Percentiles rank a stretch among this genome's conserved stretches.
Conservation (phyloP, 2,113 vertebrate species). For the Parus major region DNA sequence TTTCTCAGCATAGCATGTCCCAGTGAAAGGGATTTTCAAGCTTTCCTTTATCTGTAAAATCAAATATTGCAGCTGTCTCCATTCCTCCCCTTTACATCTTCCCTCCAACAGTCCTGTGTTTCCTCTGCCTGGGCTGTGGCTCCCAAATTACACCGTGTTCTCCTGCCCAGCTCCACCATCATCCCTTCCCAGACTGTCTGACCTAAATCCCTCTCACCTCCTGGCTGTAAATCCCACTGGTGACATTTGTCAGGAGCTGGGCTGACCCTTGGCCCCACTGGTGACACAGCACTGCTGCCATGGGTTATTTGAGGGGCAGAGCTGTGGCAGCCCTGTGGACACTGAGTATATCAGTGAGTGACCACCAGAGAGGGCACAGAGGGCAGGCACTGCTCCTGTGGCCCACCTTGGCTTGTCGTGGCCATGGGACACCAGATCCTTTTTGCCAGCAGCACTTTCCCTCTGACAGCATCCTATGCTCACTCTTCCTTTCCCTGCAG, state of each 20-base stretch:
- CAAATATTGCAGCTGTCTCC: background rate
- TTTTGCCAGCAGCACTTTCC: background rate
- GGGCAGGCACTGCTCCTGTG: background rate
- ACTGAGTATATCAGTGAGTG: background rate
- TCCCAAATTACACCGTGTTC: background rate
- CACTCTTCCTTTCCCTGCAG: fast-evolving
- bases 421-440: background rate
- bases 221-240: background rate
- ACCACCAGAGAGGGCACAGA: fast-evolving
- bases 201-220: conserved; percentile 23
- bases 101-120: background rate
- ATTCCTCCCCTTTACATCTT: background rate
- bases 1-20: background rate
- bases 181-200: background rate
- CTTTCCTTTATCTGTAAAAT: background rate
- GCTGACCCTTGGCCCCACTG: background rate
- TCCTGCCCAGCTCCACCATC: background rate
- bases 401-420: fast-evolving
- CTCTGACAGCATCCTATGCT: fast-evolving
- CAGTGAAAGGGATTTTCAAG: background rate
- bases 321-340: background rate
- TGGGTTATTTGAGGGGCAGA: background rate
- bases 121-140: background rate
- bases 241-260: background rate
- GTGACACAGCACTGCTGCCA: background rate